Conservation (phyloP, 2,797 vertebrate species). For the Alcedo atthis region DNA sequence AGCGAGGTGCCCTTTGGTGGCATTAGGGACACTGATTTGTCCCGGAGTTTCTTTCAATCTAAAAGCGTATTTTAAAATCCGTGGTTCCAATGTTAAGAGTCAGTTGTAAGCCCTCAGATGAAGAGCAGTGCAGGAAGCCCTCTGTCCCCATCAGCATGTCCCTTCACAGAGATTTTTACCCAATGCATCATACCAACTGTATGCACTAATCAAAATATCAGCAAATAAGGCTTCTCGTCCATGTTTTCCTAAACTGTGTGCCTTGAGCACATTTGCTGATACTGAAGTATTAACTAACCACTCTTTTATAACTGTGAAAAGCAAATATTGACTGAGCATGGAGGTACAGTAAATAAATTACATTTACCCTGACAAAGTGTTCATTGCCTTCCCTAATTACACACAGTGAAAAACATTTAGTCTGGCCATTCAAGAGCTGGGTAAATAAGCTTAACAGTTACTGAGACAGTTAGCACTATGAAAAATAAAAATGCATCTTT, state of each 20-base stretch:
- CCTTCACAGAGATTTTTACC: neutral
- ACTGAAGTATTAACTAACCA: slow-evolving; percentile 10
- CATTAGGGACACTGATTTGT: neutral
- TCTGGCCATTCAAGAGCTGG: slow-evolving; percentile 28
- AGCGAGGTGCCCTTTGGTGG: neutral
- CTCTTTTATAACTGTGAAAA: slow-evolving; percentile 54
- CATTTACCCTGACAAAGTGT: slow-evolving; percentile 47
- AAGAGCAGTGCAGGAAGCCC: neutral
- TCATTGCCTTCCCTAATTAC: slow-evolving; percentile 62
- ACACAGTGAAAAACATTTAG: slow-evolving; percentile 49
- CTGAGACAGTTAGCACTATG: neutral
- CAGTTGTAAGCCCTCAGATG: neutral
- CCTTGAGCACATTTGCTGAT: neutral
- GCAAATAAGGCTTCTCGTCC: neutral
- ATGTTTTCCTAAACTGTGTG: neutral
- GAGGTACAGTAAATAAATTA: slow-evolving; percentile 61
- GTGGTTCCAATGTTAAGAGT: neutral
- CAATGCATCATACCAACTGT: neutral
- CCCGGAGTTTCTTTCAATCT: neutral
- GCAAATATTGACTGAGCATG: slow-evolving; percentile 63
- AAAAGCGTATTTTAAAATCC: neutral
- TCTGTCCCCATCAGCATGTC: neutral
- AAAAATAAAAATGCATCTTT: slow-evolving; percentile 47
- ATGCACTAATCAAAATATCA: neutral
- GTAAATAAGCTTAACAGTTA: slow-evolving; percentile 47